These are phyloP conservation scores for Clanis bilineata DNA, from an alignment of 2,888 invertebrate species.

Conservation along the genomic window DNA sequence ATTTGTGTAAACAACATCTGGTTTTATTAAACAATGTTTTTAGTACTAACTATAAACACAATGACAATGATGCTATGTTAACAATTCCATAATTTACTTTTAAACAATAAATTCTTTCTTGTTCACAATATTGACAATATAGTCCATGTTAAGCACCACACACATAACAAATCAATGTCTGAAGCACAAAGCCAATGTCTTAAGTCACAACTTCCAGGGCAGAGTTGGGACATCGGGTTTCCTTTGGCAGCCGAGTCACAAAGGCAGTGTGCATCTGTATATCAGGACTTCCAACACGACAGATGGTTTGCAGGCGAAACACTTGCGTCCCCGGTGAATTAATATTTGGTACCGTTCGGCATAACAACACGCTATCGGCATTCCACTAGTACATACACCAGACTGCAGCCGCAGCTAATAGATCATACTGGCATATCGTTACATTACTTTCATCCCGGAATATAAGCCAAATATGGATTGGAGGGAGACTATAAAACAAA, in stretches of 20 bases:
- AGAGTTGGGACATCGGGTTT: conserved; percentile 14
- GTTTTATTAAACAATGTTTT: conserved; percentile 24
- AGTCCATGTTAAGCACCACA: conserved; percentile 39
- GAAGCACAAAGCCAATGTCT: conserved; percentile 29
- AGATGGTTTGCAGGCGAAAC: conserved; percentile 19
- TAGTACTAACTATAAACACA: background rate
- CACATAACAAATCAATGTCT: conserved; percentile 28
- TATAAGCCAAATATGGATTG: conserved; percentile 29
- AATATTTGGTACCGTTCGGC: conserved; percentile 20
- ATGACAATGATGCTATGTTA: background rate
- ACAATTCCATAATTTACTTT: background rate
- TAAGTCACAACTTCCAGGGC: conserved; percentile 22
- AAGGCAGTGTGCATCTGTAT: conserved; percentile 3
- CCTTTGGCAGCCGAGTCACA: conserved; percentile 10
- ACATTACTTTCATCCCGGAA: conserved; percentile 14
- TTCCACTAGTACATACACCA: conserved; percentile 21
- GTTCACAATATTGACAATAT: conserved; percentile 20
- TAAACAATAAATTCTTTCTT: conserved; percentile 7
- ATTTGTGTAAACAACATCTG: conserved; percentile 22
- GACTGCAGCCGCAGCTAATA: conserved; percentile 22
- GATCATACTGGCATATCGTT: background rate
- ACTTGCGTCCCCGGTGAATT: conserved; percentile 25
- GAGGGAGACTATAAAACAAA: conserved; percentile 26
- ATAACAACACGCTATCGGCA: conserved; percentile 17
- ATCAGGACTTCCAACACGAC: conserved; percentile 28